These are phyloP conservation scores for Istiophorus platypterus DNA, from an alignment of 2,113 vertebrate genomes.

Conservation along the genomic window DNA sequence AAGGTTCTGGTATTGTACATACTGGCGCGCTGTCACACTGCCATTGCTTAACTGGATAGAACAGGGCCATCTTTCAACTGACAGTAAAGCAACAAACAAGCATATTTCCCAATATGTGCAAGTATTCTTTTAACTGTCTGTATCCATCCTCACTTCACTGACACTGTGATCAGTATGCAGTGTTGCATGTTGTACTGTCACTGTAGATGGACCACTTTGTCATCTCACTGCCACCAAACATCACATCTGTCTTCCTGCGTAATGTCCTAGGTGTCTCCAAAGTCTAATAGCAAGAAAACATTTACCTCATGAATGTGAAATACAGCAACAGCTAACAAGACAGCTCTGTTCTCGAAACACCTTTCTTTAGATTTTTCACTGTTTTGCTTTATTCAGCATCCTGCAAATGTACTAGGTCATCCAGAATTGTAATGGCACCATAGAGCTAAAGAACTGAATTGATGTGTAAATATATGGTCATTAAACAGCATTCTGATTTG, in stretches of 20 bases:
- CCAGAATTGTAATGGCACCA: constrained; percentile 22
- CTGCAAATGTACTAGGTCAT: neutral
- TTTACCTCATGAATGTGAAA: constrained; percentile 22
- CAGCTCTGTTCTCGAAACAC: neutral
- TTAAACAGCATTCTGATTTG: constrained; percentile 29
- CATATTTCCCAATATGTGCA: neutral
- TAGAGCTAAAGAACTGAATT: neutral
- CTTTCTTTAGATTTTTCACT: neutral
- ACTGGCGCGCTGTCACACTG: no score
- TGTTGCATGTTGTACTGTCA: constrained; percentile 34
- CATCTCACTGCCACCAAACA: constrained; percentile 53
- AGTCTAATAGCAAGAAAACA: constrained; percentile 18
- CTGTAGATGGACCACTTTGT: constrained; percentile 63
- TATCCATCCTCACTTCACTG: constrained; percentile 19
- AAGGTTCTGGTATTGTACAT: no score
- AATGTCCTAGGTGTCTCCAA: constrained; percentile 22
- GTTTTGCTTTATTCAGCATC: constrained; percentile 25
- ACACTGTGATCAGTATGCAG: constrained; percentile 38
- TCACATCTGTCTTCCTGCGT: constrained; percentile 44
- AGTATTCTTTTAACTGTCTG: neutral
- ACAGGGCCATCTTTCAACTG: neutral
- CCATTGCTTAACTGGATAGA: neutral
- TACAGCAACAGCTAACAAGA: constrained; percentile 17
- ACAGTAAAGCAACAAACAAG: neutral
- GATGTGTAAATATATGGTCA: constrained; percentile 27